Base-by-base conservation (phyloP, 2,888 invertebrate genomes). In the Drosophila phalerata region DNA sequence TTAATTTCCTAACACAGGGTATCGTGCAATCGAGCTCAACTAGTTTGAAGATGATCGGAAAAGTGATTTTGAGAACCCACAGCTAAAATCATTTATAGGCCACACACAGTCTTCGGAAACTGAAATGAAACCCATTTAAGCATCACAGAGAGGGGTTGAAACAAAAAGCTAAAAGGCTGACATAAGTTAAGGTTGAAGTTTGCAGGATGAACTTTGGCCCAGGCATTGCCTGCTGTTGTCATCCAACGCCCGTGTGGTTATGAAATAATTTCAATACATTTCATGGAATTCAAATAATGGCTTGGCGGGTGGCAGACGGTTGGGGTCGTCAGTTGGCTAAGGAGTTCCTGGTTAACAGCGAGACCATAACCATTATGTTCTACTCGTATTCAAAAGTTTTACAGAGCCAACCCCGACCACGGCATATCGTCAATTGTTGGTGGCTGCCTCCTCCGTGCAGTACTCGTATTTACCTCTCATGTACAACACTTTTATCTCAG, bases 231-330 rank as follows among this genome's bases (percentile, higher is more conserved):
- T 45, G 45, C 43, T 49, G 49, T 60, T 63, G 58, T 63, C 63
- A 47, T 38, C 17, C 58, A 55, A 55, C 40, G 30, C 28, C 40
- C 56, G 56, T 56, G 52, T 67, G 57, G 60, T 57, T 65, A 67
- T 64, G 67, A 67, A 67, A 71, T 61, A 67, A 75, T 75, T 75
- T 71, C 75, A 71, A 75, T 75, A 75, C 75, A 75, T 64, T 71
- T 53, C 34, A 61, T 67, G 61, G 67, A 61, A 67, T 58, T 74
- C 74, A 74, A 70, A 52, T 51, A 65, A 65, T 47, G 17, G 43
- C 43, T 13, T 51, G 10, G 3, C 55, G 42, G 13, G 38, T 5
- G 37, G 38, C 49, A 25, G 51, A 15, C n/a, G 25, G 32, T 13
- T 1, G 28, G 28, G 28, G 28, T 9, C n/a, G 19, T 9, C 17